Evolutionary conservation across 2,797 vertebrate genomes (phyloP).

Genomic region (Bradypus variegatus): DNA sequence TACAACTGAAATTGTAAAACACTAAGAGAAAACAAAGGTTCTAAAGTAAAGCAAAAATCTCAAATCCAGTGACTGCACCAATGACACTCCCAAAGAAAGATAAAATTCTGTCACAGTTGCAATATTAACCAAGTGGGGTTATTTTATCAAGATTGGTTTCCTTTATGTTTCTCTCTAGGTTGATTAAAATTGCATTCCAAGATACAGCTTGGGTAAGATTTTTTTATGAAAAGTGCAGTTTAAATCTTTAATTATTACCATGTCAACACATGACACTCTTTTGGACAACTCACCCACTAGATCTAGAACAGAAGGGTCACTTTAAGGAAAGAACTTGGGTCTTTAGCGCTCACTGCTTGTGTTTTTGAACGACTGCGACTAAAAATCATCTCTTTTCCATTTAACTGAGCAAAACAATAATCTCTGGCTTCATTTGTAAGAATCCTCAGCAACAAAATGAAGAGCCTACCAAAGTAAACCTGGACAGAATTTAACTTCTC

Average conservation of each 20-base stretch:
- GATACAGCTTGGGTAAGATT: background rate
- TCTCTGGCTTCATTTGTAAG: background rate
- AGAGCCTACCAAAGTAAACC: background rate
- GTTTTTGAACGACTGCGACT: background rate
- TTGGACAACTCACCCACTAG: background rate
- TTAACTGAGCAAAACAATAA: background rate
- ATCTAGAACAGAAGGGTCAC: background rate
- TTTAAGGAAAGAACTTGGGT: background rate
- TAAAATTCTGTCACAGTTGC: background rate
- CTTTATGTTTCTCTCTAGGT: conserved; percentile 1
- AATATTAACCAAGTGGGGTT: background rate
- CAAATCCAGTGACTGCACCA: background rate
- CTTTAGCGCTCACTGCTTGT: background rate
- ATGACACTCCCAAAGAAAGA: background rate
- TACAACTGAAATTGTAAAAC: background rate
- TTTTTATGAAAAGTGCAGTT: background rate
- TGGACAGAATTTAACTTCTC: background rate
- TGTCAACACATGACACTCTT: background rate
- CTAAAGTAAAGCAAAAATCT: background rate
- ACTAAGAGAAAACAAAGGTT: background rate
- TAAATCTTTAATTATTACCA: background rate
- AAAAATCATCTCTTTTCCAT: background rate
- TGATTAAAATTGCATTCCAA: background rate
- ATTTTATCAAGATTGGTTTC: background rate
- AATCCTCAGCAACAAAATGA: background rate